Conservation (phyloP, 2,113 vertebrate genomes). For the Procapra przewalskii region DNA sequence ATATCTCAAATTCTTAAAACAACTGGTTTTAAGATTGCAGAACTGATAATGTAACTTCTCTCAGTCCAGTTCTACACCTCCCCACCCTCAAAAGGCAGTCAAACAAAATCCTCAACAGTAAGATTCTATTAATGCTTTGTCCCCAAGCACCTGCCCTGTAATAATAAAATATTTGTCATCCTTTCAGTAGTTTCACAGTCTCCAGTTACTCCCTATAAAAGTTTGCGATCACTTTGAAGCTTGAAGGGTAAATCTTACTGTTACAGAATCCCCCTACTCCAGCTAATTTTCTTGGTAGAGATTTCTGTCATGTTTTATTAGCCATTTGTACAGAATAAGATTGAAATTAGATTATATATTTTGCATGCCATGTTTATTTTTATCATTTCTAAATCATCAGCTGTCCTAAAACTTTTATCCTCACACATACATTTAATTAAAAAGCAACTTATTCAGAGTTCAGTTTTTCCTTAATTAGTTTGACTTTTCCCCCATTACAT, state of each 20-base stretch:
- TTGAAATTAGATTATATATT: slow-evolving; percentile 66
- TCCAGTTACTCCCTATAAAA: slow-evolving; percentile 37
- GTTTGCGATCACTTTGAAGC: slow-evolving; percentile 37
- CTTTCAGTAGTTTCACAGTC: slow-evolving; percentile 26
- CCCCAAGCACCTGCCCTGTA: not conserved
- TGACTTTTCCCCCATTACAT: not conserved
- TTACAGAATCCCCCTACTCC: not conserved
- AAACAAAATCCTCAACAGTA: not conserved
- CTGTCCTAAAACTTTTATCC: slow-evolving; percentile 55
- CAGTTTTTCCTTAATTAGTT: slow-evolving; percentile 62
- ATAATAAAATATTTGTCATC: slow-evolving; percentile 50
- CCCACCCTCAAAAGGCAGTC: not conserved
- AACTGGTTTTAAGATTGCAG: not conserved
- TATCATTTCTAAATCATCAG: slow-evolving; percentile 64
- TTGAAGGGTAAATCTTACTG: slow-evolving; percentile 52
- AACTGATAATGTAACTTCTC: not conserved
- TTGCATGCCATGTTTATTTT: slow-evolving; percentile 58
- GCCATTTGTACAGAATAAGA: slow-evolving; percentile 65
- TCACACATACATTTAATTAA: slow-evolving; percentile 65
- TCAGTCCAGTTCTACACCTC: not conserved
- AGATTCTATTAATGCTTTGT: not conserved
- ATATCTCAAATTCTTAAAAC: slow-evolving; percentile 2
- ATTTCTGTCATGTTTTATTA: slow-evolving; percentile 58
- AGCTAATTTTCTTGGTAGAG: slow-evolving; percentile 60
- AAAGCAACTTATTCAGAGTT: slow-evolving; percentile 71